A percentile compares a stretch with the other conserved stretches of the same genome.
phyloP scores from a whole-genome alignment of 2,113 vertebrate species.

The Pao palembangensis region DNA sequence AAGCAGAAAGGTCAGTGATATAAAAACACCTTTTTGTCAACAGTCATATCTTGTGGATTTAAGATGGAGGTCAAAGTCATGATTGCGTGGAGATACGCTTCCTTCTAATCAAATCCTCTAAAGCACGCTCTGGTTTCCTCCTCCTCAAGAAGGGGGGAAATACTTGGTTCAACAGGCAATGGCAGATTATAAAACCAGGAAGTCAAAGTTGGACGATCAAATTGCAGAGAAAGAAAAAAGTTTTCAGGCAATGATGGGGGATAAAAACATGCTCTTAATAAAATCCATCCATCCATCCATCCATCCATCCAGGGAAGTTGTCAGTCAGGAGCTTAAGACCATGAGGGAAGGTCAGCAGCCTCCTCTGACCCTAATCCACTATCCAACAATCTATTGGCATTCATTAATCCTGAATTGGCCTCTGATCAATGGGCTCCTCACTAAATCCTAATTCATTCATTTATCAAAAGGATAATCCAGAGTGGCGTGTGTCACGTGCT shows the following conservation, averaged over 20 bases:
- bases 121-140: slow-evolving; percentile 51
- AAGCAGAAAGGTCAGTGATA: neutral
- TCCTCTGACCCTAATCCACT: slow-evolving; percentile 44
- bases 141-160: slow-evolving; percentile 43
- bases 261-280: no score
- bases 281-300: no score
- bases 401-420: slow-evolving; percentile 59
- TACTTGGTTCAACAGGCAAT: slow-evolving; percentile 57
- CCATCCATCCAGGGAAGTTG: no score
- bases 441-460: slow-evolving; percentile 64
- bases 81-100: slow-evolving; percentile 53
- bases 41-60: neutral
- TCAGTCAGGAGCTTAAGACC: neutral
- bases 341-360: slow-evolving; percentile 10
- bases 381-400: slow-evolving; percentile 64
- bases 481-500: neutral
- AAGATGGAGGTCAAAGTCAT: slow-evolving; percentile 50
- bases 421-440: slow-evolving; percentile 55
- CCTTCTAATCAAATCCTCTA: slow-evolving; percentile 62
- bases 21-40: neutral
- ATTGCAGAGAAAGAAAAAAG: slow-evolving; percentile 58
- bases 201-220: slow-evolving; percentile 55
- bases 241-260: slow-evolving; percentile 4
- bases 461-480: slow-evolving; percentile 50
- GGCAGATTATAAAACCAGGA: slow-evolving; percentile 60